Base-by-base conservation (phyloP, 2,113 vertebrate genomes). In the Centrocercus urophasianus region DNA sequence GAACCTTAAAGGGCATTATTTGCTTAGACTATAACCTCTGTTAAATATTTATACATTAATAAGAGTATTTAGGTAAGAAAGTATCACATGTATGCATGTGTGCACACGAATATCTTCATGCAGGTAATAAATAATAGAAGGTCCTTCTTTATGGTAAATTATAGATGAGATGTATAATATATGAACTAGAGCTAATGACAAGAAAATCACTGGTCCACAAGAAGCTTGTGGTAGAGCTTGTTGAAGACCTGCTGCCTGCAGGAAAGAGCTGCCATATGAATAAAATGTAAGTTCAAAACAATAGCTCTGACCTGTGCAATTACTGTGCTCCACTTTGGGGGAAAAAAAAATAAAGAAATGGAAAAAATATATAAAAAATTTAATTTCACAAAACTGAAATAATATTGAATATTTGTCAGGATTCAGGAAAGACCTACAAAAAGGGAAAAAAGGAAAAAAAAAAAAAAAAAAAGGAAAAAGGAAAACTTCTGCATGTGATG, bases 121-220 rank as follows among this genome's bases (percentile, higher is more conserved):
- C 32, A 88, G 92, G 45, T 86, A 74, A 92, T 97, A 91, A 97
- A 97, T 97, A 93, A 97, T 96, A 79, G 75, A 97, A 93, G 13
- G 83, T 86, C 69, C 42, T 42, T 66, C 63, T 89, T 94, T 80
- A 76, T 83, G 67, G 22, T 97, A 86, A 96, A 97, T 95, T 93
- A 97, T 96, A 77, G 57, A 97, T 95, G 86, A 61, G 27, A 96
- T 97, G 89, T 95, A 96, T 97, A 94, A 97, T 40, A 40, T 40
- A 40, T 40, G 40, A 40, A 40, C 71, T 90, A 61, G 83, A 90
- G 91, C 90, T 93, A 95, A 93, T 77, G 80, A 76, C 3, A 1
- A 61, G 74, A 93, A 94, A 94, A 96, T 86, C 86, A 61, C 91
- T 95, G 57, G 42, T 40, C 93, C 40, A 93, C 52, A 90, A 77